Conservation (phyloP, 2,888 invertebrate species). For the Lutraria lutraria region DNA sequence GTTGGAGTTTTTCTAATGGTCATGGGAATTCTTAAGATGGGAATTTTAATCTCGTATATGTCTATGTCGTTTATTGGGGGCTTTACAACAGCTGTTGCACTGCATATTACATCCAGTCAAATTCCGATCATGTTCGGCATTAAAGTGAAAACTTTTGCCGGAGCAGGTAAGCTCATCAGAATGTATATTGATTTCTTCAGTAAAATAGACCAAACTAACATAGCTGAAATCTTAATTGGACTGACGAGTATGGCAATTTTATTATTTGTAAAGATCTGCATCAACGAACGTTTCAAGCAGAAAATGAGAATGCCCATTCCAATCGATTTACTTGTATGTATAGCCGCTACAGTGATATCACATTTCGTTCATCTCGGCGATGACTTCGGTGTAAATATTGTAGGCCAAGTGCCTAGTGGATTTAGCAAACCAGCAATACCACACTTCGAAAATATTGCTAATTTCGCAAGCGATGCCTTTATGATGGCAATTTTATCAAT, state of each 20-base stretch:
- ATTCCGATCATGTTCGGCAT: no score
- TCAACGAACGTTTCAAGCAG: slow-evolving; percentile 77
- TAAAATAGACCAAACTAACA: slow-evolving; percentile 89
- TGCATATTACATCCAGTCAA: no score
- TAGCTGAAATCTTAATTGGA: slow-evolving; percentile 90
- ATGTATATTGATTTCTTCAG: no score
- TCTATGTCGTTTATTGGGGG: slow-evolving; percentile 76
- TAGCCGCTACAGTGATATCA: slow-evolving; percentile 75
- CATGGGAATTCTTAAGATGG: slow-evolving; percentile 73
- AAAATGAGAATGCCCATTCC: slow-evolving; percentile 82
- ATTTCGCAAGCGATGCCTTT: slow-evolving; percentile 69
- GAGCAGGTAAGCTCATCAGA: no score
- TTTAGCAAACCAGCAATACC: slow-evolving; percentile 80
- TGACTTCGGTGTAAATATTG: no score
- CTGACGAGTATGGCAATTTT: slow-evolving; percentile 90
- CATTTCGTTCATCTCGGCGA: slow-evolving; percentile 74
- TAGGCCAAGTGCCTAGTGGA: no score
- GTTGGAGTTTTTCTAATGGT: slow-evolving; percentile 69
- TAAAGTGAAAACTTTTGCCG: no score
- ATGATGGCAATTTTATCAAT: slow-evolving; percentile 77
- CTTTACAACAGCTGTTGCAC: no score
- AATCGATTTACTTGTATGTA: slow-evolving; percentile 81
- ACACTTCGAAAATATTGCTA: slow-evolving; percentile 51
- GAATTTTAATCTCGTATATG: slow-evolving; percentile 75
- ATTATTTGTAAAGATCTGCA: slow-evolving; percentile 86